Base-by-base conservation (phyloP, 2,113 vertebrate species). In the Engystomops pustulosus region DNA sequence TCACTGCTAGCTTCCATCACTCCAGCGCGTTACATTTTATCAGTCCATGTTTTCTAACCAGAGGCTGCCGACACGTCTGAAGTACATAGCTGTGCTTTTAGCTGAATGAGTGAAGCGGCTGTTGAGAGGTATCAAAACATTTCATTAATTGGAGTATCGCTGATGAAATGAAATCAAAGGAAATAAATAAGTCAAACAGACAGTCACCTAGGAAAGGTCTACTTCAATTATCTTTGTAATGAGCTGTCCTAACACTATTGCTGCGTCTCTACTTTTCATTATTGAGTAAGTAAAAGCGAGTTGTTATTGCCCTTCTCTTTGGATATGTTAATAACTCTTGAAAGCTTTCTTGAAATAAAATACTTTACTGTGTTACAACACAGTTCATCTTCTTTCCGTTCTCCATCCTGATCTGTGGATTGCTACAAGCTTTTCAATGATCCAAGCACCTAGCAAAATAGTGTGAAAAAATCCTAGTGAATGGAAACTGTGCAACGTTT, bases 141-240 rank as follows among this genome's bases (percentile, higher is more conserved):
- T 74, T 83, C 14, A 65, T 62, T 65, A 83, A 58, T 47, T 55
- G 15, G 18, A 83, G 55, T 45, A 20, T 23, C 34, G 53, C 81
- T 47, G 38, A n/a, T 75, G 55, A 49, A 75, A 83, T 83, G 45
- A 74, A 74, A 82, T 82, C 71, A 71, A 44, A 74, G 17, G 15
- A 60, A 69, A 69, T 30, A 67, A 76, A 76, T 45, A 45, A 74
- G 44, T 74, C 71, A 77, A 18, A 55, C 49, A 62, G 53, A 60
- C 76, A 79, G 55, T 44, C 55, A 79, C 58, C 55, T 45, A 58
- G n/a, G 49, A 27, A 36, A 36, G 51, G 17, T 77, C 51, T 55
- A 32, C 74, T 58, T 58, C 32, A 77, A 38, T 77, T 55, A 77
- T n/a, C 10, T 36, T 36, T 77, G 32, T 38, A 55, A 77, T 77